Base-by-base conservation (phyloP, 2,888 invertebrate species). In the Catonia carolina region DNA sequence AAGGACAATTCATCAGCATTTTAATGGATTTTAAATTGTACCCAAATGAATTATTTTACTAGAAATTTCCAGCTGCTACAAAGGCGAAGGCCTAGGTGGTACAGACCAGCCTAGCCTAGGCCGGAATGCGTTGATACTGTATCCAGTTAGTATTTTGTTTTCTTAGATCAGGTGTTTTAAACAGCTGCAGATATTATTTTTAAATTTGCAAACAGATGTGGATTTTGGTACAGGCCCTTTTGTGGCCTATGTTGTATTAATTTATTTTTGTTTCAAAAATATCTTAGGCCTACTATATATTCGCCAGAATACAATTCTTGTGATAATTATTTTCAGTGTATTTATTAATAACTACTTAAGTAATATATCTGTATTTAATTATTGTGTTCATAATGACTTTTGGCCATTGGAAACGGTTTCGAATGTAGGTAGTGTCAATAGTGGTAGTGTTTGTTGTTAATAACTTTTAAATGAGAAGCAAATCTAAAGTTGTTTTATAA, bases 401-500 rank as follows among this genome's bases (percentile, higher is more conserved):
- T 27, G 27, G 4, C 27, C 27, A 27, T 27, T 27, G 27, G 27
- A 8, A 27, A 4, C 8, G 5, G 5, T 27, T 27, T 27, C 27
- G 4, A 8, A 27, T 27, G 27, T 27, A 27, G 27, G 4, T 27
- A 23, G 27, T 27, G 22, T 23, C 22, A 47, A 27, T 47, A 15
- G 27, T 47, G 10, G 22, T 47, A 14, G 47, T 47, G 47, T 23
- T 42, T 18, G 20, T 42, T 42, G 14, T n/a, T 27, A 15, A 14
- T 27, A 27, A 27, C 27, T 27, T 27, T 27, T 47, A 15, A 50
- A 50, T 36, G 50, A 50, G 20, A 35, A 35, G n/a, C 33, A 35
- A 17, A 50, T 50, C 20, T 18, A 50, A n/a, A 17, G 20, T 31
- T 47, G 45, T 42, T 47, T 54, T 42, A 45, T 54, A 54, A 47